A percentile compares a stretch with the other conserved stretches of the same genome.
phyloP scores from a whole-genome alignment of 1,140 invertebrate genomes.

The Plutomurus gul region DNA sequence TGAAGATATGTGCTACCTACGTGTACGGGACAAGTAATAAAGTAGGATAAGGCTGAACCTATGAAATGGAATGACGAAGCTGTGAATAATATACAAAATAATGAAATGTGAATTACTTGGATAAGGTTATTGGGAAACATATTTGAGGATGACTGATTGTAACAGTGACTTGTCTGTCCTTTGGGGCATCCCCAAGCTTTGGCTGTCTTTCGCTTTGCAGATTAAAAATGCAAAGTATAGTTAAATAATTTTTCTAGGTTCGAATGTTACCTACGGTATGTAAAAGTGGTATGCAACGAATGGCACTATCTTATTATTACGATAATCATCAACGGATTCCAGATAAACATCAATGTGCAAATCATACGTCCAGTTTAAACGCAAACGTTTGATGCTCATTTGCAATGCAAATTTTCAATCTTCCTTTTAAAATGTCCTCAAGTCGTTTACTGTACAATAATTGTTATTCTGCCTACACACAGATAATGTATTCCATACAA shows the following conservation, averaged over 20 bases:
- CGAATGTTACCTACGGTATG: too few relatives aligned
- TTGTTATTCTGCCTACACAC: background rate
- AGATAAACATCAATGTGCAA: background rate
- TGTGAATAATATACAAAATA: background rate
- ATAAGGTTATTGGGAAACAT: background rate
- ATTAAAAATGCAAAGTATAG: too few relatives aligned
- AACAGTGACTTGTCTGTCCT: background rate
- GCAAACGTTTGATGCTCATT: background rate
- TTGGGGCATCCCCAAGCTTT: background rate
- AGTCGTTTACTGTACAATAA: constrained; percentile 5
- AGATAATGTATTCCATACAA: background rate
- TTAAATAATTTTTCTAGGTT: too few relatives aligned
- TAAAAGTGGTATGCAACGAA: too few relatives aligned
- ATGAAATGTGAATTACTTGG: background rate
- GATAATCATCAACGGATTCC: background rate
- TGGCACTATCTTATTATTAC: background rate
- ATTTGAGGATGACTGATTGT: background rate
- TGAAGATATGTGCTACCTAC: background rate
- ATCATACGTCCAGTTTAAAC: background rate
- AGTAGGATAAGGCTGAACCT: too few relatives aligned
- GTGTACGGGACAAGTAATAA: too few relatives aligned
- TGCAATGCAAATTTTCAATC: background rate
- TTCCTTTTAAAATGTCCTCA: background rate
- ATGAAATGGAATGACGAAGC: background rate
- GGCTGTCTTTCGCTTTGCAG: background rate